Percentiles rank a stretch among this genome's conserved stretches.
Evolutionary conservation across 2,797 vertebrate genomes (phyloP).

Genomic region (Scolopax bukidnonensis): DNA sequence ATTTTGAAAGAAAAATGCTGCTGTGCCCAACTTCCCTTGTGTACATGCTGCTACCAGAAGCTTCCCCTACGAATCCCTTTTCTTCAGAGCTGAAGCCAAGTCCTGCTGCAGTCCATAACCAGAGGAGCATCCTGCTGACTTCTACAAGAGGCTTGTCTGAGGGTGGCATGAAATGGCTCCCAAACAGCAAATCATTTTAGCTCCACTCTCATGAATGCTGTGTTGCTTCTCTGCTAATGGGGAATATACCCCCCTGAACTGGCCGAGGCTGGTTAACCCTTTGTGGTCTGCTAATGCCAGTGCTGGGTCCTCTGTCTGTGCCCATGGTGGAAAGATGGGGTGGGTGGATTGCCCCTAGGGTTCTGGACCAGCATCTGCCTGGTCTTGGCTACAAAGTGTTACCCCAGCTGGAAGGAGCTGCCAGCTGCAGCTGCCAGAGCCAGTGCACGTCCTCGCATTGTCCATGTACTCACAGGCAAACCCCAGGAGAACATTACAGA

Average conservation of each 20-base stretch:
- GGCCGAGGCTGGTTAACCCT: neutral
- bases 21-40: conserved; percentile 45
- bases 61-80: conserved; percentile 1
- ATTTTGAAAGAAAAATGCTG: conserved; percentile 49
- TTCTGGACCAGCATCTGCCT: neutral
- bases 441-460: neutral
- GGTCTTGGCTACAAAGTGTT: neutral
- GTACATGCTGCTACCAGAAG: conserved; percentile 67
- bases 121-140: conserved; percentile 45
- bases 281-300: neutral
- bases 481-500: neutral
- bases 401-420: fast-evolving
- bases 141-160: conserved; percentile 34
- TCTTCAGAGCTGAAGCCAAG: conserved; percentile 40
- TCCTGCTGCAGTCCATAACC: conserved; percentile 28
- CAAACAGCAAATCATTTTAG: conserved; percentile 15
- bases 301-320: neutral
- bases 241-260: neutral
- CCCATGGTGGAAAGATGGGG: fast-evolving
- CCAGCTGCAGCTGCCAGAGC: neutral
- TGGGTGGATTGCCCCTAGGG: neutral
- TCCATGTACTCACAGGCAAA: neutral
- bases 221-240: neutral
- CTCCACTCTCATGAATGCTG: neutral
- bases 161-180: conserved; percentile 46